Conservation (phyloP, 2,888 invertebrate species). For the Steinernema carpocapsae region DNA sequence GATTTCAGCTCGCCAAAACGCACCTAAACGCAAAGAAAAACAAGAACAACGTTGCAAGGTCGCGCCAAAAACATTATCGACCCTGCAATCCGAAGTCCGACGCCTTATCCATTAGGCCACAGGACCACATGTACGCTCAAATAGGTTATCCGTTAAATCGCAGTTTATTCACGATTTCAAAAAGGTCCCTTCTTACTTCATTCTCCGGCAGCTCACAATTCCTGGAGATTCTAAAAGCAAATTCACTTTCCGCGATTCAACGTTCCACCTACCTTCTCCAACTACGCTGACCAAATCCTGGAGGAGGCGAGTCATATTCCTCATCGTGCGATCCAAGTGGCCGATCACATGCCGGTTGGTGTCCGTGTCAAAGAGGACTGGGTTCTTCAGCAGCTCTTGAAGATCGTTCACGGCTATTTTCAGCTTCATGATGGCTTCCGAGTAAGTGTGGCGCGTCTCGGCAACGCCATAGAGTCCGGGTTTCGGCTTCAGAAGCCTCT, state of each 20-base stretch:
- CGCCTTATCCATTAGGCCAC: too few species aligned
- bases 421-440: slow-evolving; percentile 17
- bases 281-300: not conserved
- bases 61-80: too few species aligned
- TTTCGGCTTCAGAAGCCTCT: slow-evolving; percentile 2
- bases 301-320: not conserved
- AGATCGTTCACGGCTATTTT: not conserved
- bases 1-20: too few species aligned
- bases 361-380: slow-evolving; percentile 26
- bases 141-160: too few species aligned
- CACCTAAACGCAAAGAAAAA: too few species aligned
- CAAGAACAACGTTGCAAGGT: too few species aligned
- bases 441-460: slow-evolving; percentile 9
- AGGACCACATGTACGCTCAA: too few species aligned
- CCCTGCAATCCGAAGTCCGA: too few species aligned
- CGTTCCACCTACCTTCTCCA: not conserved
- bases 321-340: slow-evolving; percentile 9
- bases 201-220: too few species aligned
- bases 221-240: slow-evolving; percentile 14
- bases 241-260: not conserved
- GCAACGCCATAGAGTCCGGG: slow-evolving; percentile 14
- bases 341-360: slow-evolving; percentile 19
- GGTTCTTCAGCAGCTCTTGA: slow-evolving; percentile 3
- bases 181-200: too few species aligned
- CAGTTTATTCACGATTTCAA: too few species aligned